These are phyloP conservation scores for Enteromius trimaculatus DNA, from an alignment of 2,797 vertebrate genomes.

Conservation along the genomic window DNA sequence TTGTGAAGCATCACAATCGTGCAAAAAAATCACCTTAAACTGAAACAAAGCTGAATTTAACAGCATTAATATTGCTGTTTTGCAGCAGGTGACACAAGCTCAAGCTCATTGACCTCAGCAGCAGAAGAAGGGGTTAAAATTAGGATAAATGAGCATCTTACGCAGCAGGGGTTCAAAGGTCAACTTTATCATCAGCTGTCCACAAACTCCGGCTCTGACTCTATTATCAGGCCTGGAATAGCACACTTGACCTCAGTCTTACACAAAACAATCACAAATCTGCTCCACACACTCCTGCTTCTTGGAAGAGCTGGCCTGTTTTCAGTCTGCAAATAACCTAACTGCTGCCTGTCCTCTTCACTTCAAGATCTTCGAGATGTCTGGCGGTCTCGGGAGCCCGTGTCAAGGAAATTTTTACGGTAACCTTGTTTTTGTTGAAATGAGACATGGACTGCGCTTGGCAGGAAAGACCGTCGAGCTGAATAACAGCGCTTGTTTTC, in stretches of 20 bases:
- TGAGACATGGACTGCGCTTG: background rate
- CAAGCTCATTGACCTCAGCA: background rate
- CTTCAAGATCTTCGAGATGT: background rate
- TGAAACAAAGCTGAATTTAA: too few species aligned
- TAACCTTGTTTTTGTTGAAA: background rate
- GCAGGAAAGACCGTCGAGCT: background rate
- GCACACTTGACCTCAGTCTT: background rate
- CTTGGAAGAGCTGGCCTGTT: constrained; percentile 4
- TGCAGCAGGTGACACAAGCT: background rate
- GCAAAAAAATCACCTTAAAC: background rate
- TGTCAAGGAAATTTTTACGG: background rate
- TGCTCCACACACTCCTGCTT: constrained; percentile 18
- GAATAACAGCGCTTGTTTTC: background rate
- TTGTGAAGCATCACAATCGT: background rate
- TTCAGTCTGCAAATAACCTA: background rate
- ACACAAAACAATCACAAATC: background rate
- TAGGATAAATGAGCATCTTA: background rate
- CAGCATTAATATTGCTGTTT: background rate
- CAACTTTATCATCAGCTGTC: too few species aligned
- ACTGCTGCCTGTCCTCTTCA: background rate
- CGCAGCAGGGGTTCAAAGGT: background rate
- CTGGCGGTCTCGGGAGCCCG: background rate
- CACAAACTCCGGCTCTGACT: too few species aligned
- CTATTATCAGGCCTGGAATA: constrained; percentile 9
- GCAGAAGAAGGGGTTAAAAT: background rate